Evolutionary conservation across 2,113 vertebrate species (phyloP), one percentile per base, ranked within the genome.

Genomic region (Megaptera novaeangliae): DNA sequence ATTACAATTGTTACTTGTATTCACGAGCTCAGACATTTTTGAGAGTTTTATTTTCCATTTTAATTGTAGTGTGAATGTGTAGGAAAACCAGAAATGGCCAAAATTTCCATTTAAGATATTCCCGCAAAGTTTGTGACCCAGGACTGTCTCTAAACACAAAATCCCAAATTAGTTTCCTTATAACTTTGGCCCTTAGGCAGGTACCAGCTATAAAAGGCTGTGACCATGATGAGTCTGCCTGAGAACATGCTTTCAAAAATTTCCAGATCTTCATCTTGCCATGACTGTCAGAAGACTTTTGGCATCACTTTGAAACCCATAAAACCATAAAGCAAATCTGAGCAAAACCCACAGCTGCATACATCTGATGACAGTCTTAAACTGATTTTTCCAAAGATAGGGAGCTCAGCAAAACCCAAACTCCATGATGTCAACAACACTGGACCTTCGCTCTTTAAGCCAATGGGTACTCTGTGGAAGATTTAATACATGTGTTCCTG

Each of bases 401-500:
- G 68, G 57, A 72, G 5, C 63, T 87, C 95, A 81, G 91, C 96
- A 92, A 96, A 98, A 83, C 85, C 82, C 91, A 27, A 68, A 93
- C 77, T 89, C 89, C 52, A 23, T 92, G 93, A 97, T 81, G 93
- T 97, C 95, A 96, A 75, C 68, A 80, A 71, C 17, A 64, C 36
- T 46, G 57, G 83, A 63, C 91, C 80, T 95, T 77, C 41, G 7
- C 68, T 89, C 86, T 69, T 49, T 8, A 84, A 89, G 80, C 86
- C 91, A 96, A 52, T 81, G 85, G 88, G 86, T 87, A 52, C 83
- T 89, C 86, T 27, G 31, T 36, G 63, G 82, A 93, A 95, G 95
- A 95, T 92, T 88, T 71, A 95, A 94, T 90, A 91, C 97, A 93
- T 96, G 96, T 97, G 97, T 95, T 97, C 91, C 90, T 94, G 80